These are phyloP conservation scores for Penaeus monodon DNA, from an alignment of 2,888 invertebrate genomes.

Conservation along the genomic window DNA sequence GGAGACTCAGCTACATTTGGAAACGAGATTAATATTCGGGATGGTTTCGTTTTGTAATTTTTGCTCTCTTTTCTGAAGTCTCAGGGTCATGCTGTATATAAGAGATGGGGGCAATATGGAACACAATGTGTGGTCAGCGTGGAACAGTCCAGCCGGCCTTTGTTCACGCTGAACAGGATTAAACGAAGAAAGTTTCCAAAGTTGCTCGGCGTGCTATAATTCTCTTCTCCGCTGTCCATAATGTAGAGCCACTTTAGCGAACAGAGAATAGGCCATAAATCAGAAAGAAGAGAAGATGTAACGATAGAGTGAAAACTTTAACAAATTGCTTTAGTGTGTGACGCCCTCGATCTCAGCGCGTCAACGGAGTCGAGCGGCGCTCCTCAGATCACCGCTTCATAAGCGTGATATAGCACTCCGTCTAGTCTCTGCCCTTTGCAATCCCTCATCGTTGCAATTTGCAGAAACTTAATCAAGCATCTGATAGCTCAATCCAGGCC, in stretches of 20 bases:
- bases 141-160: too few relatives aligned
- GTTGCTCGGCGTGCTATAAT: neutral
- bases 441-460: constrained; percentile 52
- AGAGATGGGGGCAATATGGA: too few relatives aligned
- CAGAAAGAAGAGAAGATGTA: constrained; percentile 37
- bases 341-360: constrained; percentile 13
- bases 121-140: too few relatives aligned
- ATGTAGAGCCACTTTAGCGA: constrained; percentile 23
- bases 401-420: constrained; percentile 41
- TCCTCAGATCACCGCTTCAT: constrained; percentile 13
- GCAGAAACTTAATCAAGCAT: constrained; percentile 55
- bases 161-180: too few relatives aligned
- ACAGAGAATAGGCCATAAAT: constrained; percentile 36
- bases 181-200: too few relatives aligned
- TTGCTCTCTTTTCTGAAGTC: too few relatives aligned
- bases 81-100: too few relatives aligned
- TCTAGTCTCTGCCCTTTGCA: constrained; percentile 21
- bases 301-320: constrained; percentile 44
- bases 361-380: neutral
- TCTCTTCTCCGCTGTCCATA: neutral
- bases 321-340: constrained; percentile 37
- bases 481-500: constrained; percentile 53
- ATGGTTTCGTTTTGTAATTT: too few relatives aligned
- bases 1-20: neutral
- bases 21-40: neutral